Evolutionary conservation across 2,113 vertebrate species (phyloP).

Genomic region (Hippocampus zosterae): DNA sequence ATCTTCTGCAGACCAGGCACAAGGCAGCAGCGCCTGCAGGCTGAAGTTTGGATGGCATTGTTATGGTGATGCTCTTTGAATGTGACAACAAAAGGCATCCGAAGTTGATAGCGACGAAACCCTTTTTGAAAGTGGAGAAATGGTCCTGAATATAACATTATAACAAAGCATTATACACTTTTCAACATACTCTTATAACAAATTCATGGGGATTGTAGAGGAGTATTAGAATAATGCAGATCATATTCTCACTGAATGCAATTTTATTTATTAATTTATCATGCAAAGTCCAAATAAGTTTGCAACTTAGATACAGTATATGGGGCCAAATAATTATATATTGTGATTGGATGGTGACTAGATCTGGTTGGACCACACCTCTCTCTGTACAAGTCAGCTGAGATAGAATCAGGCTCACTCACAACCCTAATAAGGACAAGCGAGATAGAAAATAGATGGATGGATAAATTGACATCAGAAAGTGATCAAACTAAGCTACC

Average conservation of each 20-base stretch:
- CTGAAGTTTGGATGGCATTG: not conserved
- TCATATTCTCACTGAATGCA: not conserved
- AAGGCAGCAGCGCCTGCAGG: not conserved
- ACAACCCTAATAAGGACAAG: not conserved
- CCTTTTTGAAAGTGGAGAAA: not conserved
- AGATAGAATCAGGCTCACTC: not conserved
- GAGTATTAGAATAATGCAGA: not conserved
- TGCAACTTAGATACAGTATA: not conserved
- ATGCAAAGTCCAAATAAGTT: not conserved
- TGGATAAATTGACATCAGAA: not conserved
- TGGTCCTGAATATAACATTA: not conserved
- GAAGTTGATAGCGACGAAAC: not conserved
- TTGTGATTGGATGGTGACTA: not conserved
- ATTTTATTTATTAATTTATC: not conserved
- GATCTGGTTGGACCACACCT: not conserved
- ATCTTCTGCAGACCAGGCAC: not conserved
- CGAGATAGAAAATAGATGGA: not conserved
- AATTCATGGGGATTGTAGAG: not conserved
- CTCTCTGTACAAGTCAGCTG: not conserved
- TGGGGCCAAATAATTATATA: not conserved
- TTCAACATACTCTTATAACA: not conserved
- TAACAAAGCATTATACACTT: not conserved
- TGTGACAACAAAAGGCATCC: conserved; percentile 8
- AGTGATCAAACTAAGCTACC: not conserved
- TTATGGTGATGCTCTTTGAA: not conserved